A percentile compares a stretch with the other conserved stretches of the same genome.
Conservation (phyloP, 2,113 vertebrate species). For the Nipponia nippon region DNA sequence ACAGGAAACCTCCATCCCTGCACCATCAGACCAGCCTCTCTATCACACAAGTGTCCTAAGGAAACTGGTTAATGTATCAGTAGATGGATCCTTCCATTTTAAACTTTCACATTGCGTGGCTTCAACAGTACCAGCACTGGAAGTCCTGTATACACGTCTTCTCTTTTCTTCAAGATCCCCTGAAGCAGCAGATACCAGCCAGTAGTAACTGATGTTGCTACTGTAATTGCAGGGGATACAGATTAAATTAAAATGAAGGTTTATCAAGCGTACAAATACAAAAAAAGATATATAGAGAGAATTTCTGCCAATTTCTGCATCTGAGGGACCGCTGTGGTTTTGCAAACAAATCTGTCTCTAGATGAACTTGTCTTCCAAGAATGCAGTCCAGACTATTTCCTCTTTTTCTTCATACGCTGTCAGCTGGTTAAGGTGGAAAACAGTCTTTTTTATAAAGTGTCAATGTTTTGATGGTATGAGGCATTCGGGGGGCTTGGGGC, state of each 20-base stretch:
- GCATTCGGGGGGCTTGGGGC: neutral
- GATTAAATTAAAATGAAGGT: neutral
- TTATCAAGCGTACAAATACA: neutral
- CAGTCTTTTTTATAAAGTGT: fast-evolving
- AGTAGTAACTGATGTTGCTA: neutral
- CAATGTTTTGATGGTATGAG: neutral
- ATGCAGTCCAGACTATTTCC: neutral
- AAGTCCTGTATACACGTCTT: neutral
- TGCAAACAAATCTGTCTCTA: neutral
- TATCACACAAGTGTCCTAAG: neutral
- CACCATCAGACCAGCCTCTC: neutral
- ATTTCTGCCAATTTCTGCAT: neutral
- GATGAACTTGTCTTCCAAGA: neutral
- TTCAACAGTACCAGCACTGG: neutral
- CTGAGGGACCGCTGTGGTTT: neutral
- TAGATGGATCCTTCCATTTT: neutral
- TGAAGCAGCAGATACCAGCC: neutral
- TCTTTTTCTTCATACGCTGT: neutral
- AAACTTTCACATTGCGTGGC: neutral
- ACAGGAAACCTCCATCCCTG: neutral
- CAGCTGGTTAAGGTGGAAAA: neutral
- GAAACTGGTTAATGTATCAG: neutral
- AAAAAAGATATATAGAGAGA: fast-evolving
- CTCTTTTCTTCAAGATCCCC: neutral
- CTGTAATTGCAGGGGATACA: neutral